phyloP scores from a whole-genome alignment of 2,113 vertebrate species.

The Clarias magur region DNA sequence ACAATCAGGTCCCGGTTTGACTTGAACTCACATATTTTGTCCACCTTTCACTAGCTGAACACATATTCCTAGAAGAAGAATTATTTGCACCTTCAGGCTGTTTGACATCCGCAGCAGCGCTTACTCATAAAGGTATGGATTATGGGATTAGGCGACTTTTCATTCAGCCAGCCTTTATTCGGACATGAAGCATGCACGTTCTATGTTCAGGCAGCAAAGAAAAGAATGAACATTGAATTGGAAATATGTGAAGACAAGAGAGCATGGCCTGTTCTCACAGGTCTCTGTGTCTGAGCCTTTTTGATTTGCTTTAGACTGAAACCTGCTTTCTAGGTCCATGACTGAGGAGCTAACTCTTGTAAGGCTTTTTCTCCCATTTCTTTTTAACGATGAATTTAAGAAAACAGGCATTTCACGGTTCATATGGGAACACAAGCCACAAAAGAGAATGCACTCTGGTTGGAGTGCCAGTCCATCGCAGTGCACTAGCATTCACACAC shows the following conservation, averaged over 20 bases:
- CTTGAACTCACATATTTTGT: neutral
- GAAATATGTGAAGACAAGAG: neutral
- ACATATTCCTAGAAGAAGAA: neutral
- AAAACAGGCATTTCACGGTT: neutral
- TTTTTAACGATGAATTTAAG: neutral
- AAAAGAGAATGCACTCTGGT: too few species aligned
- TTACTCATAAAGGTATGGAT: neutral
- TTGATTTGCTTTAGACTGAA: neutral
- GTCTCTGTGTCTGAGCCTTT: neutral
- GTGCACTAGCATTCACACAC: too few species aligned
- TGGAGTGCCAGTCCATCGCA: too few species aligned
- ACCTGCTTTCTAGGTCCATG: neutral
- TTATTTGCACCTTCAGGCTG: neutral
- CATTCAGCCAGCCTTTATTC: slow-evolving; percentile 1
- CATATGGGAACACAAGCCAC: neutral
- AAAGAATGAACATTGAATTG: slow-evolving; percentile 19
- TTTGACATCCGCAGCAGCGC: neutral
- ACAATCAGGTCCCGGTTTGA: too few species aligned
- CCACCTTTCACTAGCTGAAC: neutral
- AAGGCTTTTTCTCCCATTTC: neutral
- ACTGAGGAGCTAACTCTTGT: neutral
- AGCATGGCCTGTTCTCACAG: slow-evolving; percentile 26
- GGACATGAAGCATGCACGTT: neutral
- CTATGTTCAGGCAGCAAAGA: neutral
- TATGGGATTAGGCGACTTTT: neutral